Percentiles rank a stretch among this genome's conserved stretches.
phyloP scores from a whole-genome alignment of 2,888 invertebrate species.

The Tortricodes alternella region DNA sequence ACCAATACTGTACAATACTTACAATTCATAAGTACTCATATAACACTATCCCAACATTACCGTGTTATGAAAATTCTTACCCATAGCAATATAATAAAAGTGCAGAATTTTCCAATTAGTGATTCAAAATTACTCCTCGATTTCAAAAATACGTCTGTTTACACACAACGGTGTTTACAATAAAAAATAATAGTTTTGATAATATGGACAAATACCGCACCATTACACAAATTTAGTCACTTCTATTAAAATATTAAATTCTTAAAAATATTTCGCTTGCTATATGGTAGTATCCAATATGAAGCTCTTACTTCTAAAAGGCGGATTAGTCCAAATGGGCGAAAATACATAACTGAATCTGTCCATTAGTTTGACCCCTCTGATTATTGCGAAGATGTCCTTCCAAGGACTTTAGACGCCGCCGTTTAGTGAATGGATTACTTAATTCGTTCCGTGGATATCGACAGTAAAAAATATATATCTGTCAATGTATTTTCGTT shows the following conservation, averaged over 20 bases:
- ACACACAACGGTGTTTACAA: slow-evolving; percentile 5
- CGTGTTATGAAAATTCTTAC: slow-evolving; percentile 14
- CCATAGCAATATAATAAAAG: slow-evolving; percentile 22
- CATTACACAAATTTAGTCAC: slow-evolving; percentile 15
- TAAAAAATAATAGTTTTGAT: slow-evolving; percentile 1
- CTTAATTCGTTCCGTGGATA: neutral
- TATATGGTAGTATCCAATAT: slow-evolving; percentile 22
- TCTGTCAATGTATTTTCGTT: neutral
- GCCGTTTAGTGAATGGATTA: neutral
- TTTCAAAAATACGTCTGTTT: slow-evolving; percentile 17
- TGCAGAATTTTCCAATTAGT: slow-evolving; percentile 20
- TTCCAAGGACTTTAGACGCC: neutral
- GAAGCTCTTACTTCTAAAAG: slow-evolving; percentile 68
- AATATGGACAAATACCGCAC: slow-evolving; percentile 2
- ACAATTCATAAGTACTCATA: slow-evolving; percentile 39
- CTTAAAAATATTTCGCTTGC: slow-evolving; percentile 25
- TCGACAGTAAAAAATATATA: no score
- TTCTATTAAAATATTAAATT: slow-evolving; percentile 25
- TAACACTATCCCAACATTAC: slow-evolving; percentile 26
- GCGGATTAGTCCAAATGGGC: slow-evolving; percentile 72
- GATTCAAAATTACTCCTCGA: slow-evolving; percentile 15
- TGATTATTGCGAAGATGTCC: neutral
- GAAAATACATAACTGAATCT: slow-evolving; percentile 45
- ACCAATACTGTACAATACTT: slow-evolving; percentile 50
- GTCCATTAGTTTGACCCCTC: slow-evolving; percentile 11